phyloP scores from a whole-genome alignment of 2,113 vertebrate species.

The Eublepharis macularius region DNA sequence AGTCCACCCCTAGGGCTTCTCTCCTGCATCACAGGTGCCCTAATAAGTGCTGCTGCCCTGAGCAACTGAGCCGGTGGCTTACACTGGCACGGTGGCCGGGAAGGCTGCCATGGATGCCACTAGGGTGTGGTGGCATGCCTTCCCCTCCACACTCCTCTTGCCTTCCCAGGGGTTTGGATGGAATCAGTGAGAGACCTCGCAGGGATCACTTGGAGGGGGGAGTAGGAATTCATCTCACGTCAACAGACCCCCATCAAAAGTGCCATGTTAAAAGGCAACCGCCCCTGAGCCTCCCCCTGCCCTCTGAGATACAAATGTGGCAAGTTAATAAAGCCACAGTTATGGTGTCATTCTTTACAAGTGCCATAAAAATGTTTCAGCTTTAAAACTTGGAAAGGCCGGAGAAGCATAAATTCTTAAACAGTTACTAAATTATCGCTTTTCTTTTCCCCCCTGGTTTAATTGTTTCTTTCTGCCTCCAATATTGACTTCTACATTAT shows the following conservation, averaged over 20 bases:
- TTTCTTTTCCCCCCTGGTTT: not conserved
- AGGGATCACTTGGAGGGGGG: not conserved
- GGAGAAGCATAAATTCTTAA: constrained; percentile 40
- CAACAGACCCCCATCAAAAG: not conserved
- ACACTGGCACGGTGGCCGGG: no score
- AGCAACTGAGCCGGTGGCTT: not conserved
- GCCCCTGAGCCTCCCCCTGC: fast-evolving
- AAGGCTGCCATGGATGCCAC: not conserved
- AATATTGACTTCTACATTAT: not conserved
- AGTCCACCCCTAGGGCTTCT: not conserved
- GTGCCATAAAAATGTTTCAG: constrained; percentile 40
- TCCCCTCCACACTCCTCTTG: not conserved
- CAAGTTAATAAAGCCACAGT: constrained; percentile 37
- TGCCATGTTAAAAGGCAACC: not conserved
- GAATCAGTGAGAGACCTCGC: not conserved
- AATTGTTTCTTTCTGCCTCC: constrained; percentile 39
- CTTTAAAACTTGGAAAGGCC: constrained; percentile 19
- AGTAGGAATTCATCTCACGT: no score
- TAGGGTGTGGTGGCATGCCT: not conserved
- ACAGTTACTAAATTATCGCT: constrained; percentile 48
- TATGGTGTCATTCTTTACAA: constrained; percentile 39
- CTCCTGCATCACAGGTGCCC: not conserved
- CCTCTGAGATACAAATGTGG: not conserved
- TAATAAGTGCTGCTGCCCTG: not conserved
- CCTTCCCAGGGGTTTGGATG: not conserved